Conservation (phyloP, 2,888 invertebrate species). For the Yponomeuta malinellus region DNA sequence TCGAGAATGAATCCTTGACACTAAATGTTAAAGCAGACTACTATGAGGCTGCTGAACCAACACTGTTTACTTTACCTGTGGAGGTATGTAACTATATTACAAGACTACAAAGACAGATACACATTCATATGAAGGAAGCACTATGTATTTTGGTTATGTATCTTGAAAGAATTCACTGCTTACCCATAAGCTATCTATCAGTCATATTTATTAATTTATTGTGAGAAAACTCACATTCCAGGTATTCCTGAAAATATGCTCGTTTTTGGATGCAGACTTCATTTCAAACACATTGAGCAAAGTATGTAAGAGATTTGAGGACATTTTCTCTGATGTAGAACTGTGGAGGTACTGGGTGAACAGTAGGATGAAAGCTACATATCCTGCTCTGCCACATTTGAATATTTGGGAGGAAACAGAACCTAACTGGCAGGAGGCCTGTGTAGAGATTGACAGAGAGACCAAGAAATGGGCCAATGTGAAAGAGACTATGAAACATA, state of each 20-base stretch:
- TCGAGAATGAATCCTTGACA: slow-evolving; percentile 35
- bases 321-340: slow-evolving; percentile 72
- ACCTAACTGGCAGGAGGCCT: slow-evolving; percentile 74
- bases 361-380: slow-evolving; percentile 37
- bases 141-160: no score
- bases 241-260: slow-evolving; percentile 78
- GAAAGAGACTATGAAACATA: slow-evolving; percentile 57
- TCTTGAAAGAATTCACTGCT: no score
- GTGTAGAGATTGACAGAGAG: slow-evolving; percentile 77
- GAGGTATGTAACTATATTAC: slow-evolving; percentile 39
- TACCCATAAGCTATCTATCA: no score
- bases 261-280: slow-evolving; percentile 73
- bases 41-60: slow-evolving; percentile 35
- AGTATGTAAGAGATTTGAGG: slow-evolving; percentile 74
- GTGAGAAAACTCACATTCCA: slow-evolving; percentile 36
- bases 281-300: slow-evolving; percentile 68
- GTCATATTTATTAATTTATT: no score
- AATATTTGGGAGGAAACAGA: slow-evolving; percentile 52
- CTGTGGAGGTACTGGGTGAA: slow-evolving; percentile 73
- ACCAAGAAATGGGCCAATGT: slow-evolving; percentile 71
- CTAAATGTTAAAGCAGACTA: slow-evolving; percentile 27
- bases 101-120: no score
- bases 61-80: slow-evolving; percentile 55
- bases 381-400: slow-evolving; percentile 54
- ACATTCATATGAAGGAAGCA: no score